A percentile compares a stretch with the other conserved stretches of the same genome.
Conservation (phyloP, 37 sponge, comb jelly and placozoan genomes). For the Mnemiopsis leidyi region DNA sequence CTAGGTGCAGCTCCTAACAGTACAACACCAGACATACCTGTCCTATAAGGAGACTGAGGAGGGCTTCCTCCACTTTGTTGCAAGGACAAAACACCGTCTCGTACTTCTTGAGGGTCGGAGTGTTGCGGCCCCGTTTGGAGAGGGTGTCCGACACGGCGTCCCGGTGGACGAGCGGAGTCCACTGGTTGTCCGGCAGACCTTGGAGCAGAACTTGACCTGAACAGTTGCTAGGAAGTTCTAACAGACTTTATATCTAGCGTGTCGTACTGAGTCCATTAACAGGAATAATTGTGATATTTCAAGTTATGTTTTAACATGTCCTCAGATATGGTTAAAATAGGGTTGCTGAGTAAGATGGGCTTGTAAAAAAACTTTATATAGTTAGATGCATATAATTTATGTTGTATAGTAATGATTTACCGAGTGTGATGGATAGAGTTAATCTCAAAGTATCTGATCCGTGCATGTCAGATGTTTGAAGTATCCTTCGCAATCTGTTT, state of each 20-base stretch:
- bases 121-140: conserved; percentile 18
- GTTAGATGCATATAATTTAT: too few relatives aligned
- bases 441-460: background rate
- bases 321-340: too few relatives aligned
- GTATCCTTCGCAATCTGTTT: background rate
- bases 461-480: conserved; percentile 14
- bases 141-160: background rate
- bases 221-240: too few relatives aligned
- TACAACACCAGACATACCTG: conserved; percentile 52
- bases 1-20: too few relatives aligned
- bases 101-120: conserved; percentile 57
- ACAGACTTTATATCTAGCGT: too few relatives aligned
- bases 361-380: too few relatives aligned
- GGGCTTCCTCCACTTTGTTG: conserved; percentile 55
- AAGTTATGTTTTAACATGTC: too few relatives aligned
- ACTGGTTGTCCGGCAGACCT: conserved; percentile 37
- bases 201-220: conserved; percentile 30
- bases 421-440: background rate
- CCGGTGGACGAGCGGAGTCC: background rate
- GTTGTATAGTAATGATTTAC: too few relatives aligned
- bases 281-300: too few relatives aligned
- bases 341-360: too few relatives aligned
- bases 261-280: too few relatives aligned
- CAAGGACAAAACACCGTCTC: conserved; percentile 59
- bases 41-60: conserved; percentile 5